Conservation (phyloP, 2,113 vertebrate genomes). For the Burhinus bistriatus region DNA sequence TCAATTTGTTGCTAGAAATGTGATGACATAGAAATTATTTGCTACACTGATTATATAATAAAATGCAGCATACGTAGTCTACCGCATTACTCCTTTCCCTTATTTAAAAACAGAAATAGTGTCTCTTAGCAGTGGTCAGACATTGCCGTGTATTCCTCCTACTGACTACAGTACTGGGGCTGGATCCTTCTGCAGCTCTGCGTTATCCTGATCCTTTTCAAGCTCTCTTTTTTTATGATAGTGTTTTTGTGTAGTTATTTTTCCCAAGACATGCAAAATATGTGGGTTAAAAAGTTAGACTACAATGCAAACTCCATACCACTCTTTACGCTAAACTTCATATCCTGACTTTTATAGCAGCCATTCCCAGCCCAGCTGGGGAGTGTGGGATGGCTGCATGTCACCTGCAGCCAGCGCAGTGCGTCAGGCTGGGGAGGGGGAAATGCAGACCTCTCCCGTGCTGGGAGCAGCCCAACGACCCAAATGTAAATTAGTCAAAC, state of each 20-base stretch:
- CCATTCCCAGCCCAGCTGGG: not conserved
- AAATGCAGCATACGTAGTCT: not conserved
- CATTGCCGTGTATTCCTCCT: rapidly evolving
- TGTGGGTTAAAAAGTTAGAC: too few relatives aligned
- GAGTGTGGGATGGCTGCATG: too few relatives aligned
- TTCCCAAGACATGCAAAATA: not conserved
- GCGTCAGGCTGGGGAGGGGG: too few relatives aligned
- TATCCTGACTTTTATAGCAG: not conserved
- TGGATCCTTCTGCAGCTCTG: not conserved
- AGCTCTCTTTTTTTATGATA: not conserved
- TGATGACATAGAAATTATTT: not conserved
- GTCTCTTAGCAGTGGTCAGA: not conserved
- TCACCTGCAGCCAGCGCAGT: too few relatives aligned
- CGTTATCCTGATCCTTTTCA: not conserved
- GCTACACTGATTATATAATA: not conserved
- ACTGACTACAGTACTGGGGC: not conserved
- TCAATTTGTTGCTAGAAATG: not conserved
- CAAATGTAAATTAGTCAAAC: not conserved
- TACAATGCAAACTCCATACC: not conserved
- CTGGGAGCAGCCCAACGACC: not conserved
- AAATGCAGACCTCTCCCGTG: not conserved
- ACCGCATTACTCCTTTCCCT: not conserved
- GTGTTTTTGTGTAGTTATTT: not conserved
- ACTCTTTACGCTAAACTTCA: rapidly evolving
- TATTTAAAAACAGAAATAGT: not conserved